phyloP scores from a whole-genome alignment of 1,140 invertebrate genomes.

The Polypedilum pembai region DNA sequence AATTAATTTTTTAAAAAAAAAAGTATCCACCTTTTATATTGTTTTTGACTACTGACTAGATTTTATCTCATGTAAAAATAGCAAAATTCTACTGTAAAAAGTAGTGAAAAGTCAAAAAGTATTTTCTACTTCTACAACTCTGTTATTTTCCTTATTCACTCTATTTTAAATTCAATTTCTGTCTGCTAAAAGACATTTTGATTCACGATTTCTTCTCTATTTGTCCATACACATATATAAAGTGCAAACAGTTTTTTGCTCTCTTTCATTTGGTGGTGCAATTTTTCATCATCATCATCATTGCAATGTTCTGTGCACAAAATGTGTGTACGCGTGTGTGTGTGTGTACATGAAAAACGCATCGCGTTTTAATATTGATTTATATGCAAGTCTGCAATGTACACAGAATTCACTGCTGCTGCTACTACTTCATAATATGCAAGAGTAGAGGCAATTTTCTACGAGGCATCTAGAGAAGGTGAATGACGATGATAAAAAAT shows the following conservation, averaged over 20 bases:
- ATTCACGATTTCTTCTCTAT: background rate
- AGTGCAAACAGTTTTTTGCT: background rate
- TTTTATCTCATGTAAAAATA: no score
- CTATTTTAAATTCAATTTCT: background rate
- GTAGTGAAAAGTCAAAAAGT: no score
- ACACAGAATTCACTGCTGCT: background rate
- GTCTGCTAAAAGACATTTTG: background rate
- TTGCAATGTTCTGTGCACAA: background rate
- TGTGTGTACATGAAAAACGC: conserved; percentile 26
- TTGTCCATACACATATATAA: background rate
- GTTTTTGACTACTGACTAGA: no score
- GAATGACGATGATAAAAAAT: background rate
- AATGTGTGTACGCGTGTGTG: background rate
- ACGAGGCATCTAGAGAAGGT: no score
- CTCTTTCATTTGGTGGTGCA: background rate
- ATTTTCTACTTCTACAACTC: no score
- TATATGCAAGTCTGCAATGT: conserved; percentile 21
- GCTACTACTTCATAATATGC: background rate
- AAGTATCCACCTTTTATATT: no score
- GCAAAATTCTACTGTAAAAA: no score
- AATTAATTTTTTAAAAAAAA: no score
- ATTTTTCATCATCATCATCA: conserved; percentile 10
- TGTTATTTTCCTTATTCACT: no score
- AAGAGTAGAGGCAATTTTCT: background rate
- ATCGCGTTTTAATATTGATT: conserved; percentile 27